A percentile compares a stretch with the other conserved stretches of the same genome.
Conservation (phyloP, 2,797 vertebrate species). For the Cossypha caffra region DNA sequence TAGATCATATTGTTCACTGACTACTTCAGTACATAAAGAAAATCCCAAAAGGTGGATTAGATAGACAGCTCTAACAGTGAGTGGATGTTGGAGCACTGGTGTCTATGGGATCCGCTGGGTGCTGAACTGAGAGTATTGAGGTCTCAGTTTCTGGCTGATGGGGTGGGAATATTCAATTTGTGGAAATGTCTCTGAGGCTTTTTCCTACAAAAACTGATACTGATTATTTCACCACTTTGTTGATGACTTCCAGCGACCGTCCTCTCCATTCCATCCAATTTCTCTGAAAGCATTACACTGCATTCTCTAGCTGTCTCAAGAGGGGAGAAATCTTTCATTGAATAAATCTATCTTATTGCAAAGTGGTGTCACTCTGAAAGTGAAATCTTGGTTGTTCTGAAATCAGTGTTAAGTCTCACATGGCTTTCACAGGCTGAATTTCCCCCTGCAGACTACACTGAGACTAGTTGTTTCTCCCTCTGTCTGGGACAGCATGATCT, state of each 20-base stretch:
- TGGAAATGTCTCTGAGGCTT: neutral
- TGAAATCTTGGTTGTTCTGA: neutral
- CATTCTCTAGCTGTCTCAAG: neutral
- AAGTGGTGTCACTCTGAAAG: neutral
- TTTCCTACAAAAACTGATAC: neutral
- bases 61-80: rapidly evolving
- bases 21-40: neutral
- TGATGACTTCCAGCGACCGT: rapidly evolving
- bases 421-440: neutral
- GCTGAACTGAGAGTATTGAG: neutral
- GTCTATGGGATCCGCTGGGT: neutral
- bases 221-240: neutral
- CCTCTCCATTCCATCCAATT: neutral
- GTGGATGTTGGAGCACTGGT: neutral
- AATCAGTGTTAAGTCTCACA: neutral
- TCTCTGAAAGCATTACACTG: neutral
- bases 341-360: too few species aligned
- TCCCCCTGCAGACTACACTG: neutral
- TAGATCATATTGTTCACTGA: neutral
- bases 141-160: neutral
- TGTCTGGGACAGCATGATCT: neutral
- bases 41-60: neutral
- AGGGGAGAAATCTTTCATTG: neutral
- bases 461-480: neutral
- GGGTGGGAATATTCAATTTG: neutral